phyloP scores from a whole-genome alignment of 2,113 vertebrate genomes.

The Prunella himalayana region DNA sequence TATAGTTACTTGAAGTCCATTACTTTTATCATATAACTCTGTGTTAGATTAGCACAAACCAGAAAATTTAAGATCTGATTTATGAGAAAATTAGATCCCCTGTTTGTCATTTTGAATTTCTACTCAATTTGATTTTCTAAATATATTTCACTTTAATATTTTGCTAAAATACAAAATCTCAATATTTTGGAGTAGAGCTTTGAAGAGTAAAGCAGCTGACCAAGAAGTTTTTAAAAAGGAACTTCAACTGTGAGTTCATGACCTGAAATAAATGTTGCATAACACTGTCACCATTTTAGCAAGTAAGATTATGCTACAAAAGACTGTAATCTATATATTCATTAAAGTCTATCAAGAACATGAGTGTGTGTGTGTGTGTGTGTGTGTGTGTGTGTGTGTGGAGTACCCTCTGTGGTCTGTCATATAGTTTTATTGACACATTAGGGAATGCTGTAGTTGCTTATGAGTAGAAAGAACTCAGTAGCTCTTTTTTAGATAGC shows the following conservation, averaged over 20 bases:
- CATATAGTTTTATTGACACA: background rate
- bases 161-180: background rate
- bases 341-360: constrained; percentile 7
- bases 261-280: background rate
- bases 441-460: background rate
- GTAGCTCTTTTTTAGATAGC: background rate
- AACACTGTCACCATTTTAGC: background rate
- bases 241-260: background rate
- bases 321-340: background rate
- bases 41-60: background rate
- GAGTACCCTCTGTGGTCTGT: background rate
- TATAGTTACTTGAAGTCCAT: background rate
- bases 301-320: background rate
- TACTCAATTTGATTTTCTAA: background rate
- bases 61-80: background rate
- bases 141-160: background rate
- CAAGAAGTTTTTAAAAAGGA: background rate
- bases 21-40: background rate
- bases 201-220: background rate
- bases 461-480: background rate
- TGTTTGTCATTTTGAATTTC: background rate
- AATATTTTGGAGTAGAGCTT: background rate
- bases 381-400: too few relatives aligned
- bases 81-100: background rate
- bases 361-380: background rate